A percentile compares a stretch with the other conserved stretches of the same genome.
phyloP scores from a whole-genome alignment of 2,888 invertebrate species.

The Rutpela maculata region DNA sequence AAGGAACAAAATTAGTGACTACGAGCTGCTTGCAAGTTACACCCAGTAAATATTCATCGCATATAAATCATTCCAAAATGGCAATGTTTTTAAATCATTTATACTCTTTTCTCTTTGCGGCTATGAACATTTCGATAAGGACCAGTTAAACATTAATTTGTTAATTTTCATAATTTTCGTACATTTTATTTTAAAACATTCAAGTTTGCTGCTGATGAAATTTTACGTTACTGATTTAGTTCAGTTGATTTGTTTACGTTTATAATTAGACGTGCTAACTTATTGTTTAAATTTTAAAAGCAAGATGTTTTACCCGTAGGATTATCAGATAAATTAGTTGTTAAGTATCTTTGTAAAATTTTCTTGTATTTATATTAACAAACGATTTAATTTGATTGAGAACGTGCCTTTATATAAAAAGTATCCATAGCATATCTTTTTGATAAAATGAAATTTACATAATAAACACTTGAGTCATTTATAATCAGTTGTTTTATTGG shows the following conservation, averaged over 20 bases:
- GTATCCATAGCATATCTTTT: slow-evolving; percentile 56
- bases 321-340: not conserved
- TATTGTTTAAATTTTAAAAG: slow-evolving; percentile 17
- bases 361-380: slow-evolving; percentile 34
- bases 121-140: not conserved
- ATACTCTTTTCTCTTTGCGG: not conserved
- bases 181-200: slow-evolving; percentile 11
- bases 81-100: not conserved
- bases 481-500: slow-evolving; percentile 16
- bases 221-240: slow-evolving; percentile 15
- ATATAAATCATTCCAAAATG: slow-evolving; percentile 4
- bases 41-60: not conserved
- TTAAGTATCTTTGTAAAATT: slow-evolving; percentile 18
- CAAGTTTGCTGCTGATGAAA: slow-evolving; percentile 27
- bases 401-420: slow-evolving; percentile 55
- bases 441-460: slow-evolving; percentile 57
- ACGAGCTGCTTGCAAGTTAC: not conserved
- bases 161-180: not conserved
- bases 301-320: not conserved
- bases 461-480: slow-evolving; percentile 47
- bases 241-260: not conserved
- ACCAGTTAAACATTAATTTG: not conserved
- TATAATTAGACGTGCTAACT: not conserved
- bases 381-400: slow-evolving; percentile 25
- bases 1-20: not conserved